These are phyloP conservation scores for Menidia menidia DNA, from an alignment of 2,797 vertebrate species.

Conservation along the genomic window DNA sequence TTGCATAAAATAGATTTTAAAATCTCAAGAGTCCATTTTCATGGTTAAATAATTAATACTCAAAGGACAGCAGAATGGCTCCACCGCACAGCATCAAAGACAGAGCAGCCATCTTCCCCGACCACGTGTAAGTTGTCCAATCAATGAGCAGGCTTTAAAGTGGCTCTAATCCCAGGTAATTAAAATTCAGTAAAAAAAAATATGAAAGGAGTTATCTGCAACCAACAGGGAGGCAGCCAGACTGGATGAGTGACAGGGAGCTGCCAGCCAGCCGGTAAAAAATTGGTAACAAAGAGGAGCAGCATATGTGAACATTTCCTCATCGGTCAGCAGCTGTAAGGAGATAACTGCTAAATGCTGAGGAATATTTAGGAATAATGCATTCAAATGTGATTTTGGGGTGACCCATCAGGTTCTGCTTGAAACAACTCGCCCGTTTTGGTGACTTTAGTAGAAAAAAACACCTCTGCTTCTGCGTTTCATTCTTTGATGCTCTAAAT, in stretches of 20 bases:
- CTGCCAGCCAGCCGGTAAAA: conserved; percentile 36
- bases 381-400: conserved; percentile 37
- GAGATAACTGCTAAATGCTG: conserved; percentile 19
- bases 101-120: conserved; percentile 31
- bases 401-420: conserved; percentile 24
- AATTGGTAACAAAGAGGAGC: conserved; percentile 32
- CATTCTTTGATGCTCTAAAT: conserved; percentile 25
- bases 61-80: conserved; percentile 36
- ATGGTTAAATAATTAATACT: conserved; percentile 11
- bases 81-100: conserved; percentile 19
- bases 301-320: conserved; percentile 38
- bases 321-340: conserved; percentile 22
- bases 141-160: conserved; percentile 41
- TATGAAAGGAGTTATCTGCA: conserved; percentile 69
- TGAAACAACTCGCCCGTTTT: conserved; percentile 16
- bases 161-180: conserved; percentile 70
- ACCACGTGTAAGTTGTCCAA: conserved; percentile 37
- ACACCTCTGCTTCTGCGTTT: conserved; percentile 9
- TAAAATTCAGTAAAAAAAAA: conserved; percentile 73
- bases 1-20: background rate
- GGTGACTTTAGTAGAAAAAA: conserved; percentile 21
- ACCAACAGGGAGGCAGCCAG: conserved; percentile 59
- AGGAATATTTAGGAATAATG: conserved; percentile 31
- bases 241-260: conserved; percentile 52
- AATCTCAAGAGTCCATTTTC: conserved; percentile 11